Evolutionary conservation across 2,113 vertebrate species (phyloP), one percentile per base, ranked within the genome.

Genomic region (Arenaria interpres): DNA sequence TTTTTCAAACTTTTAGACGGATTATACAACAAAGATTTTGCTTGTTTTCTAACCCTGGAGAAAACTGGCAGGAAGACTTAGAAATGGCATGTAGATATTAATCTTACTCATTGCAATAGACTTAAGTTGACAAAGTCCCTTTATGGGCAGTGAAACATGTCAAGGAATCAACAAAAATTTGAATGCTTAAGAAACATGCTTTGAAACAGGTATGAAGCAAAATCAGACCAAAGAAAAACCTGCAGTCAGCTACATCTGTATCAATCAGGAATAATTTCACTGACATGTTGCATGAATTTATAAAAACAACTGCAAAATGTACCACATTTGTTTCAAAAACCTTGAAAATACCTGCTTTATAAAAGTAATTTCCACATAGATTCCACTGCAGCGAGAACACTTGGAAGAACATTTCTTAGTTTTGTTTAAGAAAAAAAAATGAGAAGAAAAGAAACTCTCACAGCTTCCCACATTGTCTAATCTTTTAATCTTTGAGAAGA

Each of bases 401-500:
- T 54, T 4, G 1, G 27, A 56, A 80, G 59, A 93, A 92, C 39
- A 81, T 59, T 56, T 91, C 66, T 27, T 60, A n/a, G 74, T 51
- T 89, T 96, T 89, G 54, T 73, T 91, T 50, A 54, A 82, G 94
- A 93, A 62, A 66, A 96, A 24, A 28, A 54, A 16, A 7, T 12
- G 16, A 53, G 48, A 54, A 30, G 23, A 46, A 63, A 63, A 48
- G 43, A 32, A 77, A 84, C 67, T 67, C 79, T 78, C 45, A 60
- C 37, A 72, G 73, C 39, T 83, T 54, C 75, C 57, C 37, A 72
- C 21, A 48, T 24, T 74, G 79, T 51, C 85, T 96, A 97, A 97
- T 95, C 92, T 91, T 92, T 95, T 96, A 97, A 96, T 97, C 96
- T 85, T 71, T 69, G 48, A 94, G 92, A 41, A 94, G 91, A 95